Conservation (phyloP, 2,888 invertebrate species). For the Folsomia manolachei region DNA sequence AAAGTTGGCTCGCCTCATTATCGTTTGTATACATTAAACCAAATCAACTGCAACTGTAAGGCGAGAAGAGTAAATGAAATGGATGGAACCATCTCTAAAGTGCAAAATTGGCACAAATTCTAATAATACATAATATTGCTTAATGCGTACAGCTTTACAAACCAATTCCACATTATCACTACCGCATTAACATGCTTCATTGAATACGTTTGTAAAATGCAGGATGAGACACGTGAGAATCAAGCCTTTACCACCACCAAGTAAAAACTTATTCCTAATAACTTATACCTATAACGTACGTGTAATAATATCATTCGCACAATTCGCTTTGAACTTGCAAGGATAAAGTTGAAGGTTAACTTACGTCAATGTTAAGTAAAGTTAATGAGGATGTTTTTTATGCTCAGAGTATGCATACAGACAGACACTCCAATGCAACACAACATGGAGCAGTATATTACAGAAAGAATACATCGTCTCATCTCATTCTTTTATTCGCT, state of each 20-base stretch:
- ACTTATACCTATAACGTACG: too few relatives aligned
- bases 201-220: neutral
- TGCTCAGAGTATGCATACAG: neutral
- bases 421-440: too few relatives aligned
- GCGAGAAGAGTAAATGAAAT: neutral
- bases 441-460: too few relatives aligned
- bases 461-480: too few relatives aligned
- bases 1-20: too few relatives aligned
- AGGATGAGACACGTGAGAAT: neutral
- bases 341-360: slow-evolving; percentile 40
- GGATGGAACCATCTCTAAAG: neutral
- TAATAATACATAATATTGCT: neutral
- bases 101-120: neutral
- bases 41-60: too few relatives aligned
- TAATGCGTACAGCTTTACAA: neutral
- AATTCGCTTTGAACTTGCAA: slow-evolving; percentile 33
- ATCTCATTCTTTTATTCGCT: too few relatives aligned
- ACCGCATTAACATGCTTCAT: neutral
- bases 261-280: neutral
- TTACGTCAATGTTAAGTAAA: slow-evolving; percentile 32
- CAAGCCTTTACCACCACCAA: neutral
- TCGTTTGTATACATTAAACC: too few relatives aligned
- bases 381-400: slow-evolving; percentile 20
- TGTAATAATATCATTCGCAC: neutral
- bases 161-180: too few relatives aligned